These are phyloP conservation scores for Eolophus roseicapilla DNA, from an alignment of 2,113 vertebrate genomes.

Conservation along the genomic window DNA sequence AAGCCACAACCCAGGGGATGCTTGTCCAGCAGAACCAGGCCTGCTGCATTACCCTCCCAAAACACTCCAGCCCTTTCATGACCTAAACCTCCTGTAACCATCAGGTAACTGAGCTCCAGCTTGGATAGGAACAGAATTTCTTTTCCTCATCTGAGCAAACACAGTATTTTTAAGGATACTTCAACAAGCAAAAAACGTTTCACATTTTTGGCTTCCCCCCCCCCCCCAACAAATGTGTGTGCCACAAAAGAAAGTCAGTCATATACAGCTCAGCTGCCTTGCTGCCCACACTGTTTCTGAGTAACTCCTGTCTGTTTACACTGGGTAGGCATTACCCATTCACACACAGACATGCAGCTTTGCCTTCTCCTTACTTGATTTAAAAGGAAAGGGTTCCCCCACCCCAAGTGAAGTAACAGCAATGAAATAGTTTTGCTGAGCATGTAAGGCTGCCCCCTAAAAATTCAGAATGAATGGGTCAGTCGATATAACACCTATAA, in stretches of 20 bases:
- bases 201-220: neutral
- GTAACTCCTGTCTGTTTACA: neutral
- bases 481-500: neutral
- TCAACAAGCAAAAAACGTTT: neutral
- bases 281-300: neutral
- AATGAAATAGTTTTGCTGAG: neutral
- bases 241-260: neutral
- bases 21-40: neutral
- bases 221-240: neutral
- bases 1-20: neutral
- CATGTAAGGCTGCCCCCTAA: neutral
- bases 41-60: neutral
- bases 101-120: neutral
- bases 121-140: neutral
- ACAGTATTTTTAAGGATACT: neutral
- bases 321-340: neutral
- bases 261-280: neutral
- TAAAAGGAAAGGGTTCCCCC: neutral
- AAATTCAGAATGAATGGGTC: neutral
- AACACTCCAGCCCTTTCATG: neutral
- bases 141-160: neutral
- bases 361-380: neutral
- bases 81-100: accelerated
- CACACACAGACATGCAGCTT: neutral
- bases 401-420: neutral